Percentiles rank a stretch among this genome's conserved stretches.
Evolutionary conservation across 2,888 invertebrate genomes (phyloP).

Genomic region (Pegoplata infirma): DNA sequence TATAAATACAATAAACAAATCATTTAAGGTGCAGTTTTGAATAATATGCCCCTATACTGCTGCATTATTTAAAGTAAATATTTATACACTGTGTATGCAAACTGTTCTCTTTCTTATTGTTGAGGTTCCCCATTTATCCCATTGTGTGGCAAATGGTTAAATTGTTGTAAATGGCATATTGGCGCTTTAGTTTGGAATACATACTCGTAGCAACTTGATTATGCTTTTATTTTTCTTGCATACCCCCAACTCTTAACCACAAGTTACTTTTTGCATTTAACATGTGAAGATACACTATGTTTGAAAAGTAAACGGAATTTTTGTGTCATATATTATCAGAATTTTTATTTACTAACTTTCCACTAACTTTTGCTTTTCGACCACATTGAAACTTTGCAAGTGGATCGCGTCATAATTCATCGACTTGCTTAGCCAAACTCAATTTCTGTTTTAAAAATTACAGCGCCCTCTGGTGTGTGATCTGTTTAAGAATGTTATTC

Average conservation of each 20-base stretch:
- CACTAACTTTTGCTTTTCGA: no score
- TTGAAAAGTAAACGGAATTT: not conserved
- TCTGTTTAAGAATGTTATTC: no score
- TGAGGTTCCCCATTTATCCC: conserved; percentile 8
- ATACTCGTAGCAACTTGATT: conserved; percentile 4
- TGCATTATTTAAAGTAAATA: not conserved
- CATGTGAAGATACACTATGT: not conserved
- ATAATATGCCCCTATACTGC: conserved; percentile 13
- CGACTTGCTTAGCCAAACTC: no score
- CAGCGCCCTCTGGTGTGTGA: no score
- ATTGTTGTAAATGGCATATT: conserved; percentile 25
- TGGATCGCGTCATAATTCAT: no score
- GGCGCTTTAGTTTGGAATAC: conserved; percentile 19
- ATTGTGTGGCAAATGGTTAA: conserved; percentile 2
- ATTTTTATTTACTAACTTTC: no score
- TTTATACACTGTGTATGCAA: not conserved
- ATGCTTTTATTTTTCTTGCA: not conserved
- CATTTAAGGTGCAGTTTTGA: conserved; percentile 39
- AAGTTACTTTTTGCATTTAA: not conserved
- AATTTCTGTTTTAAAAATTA: no score
- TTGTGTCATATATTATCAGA: no score
- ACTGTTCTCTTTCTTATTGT: not conserved
- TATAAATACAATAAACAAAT: conserved; percentile 5
- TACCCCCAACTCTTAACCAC: not conserved
- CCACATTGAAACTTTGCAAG: no score